Evolutionary conservation across 2,113 vertebrate genomes (phyloP).

Genomic region (Brachypteracias leptosomus): DNA sequence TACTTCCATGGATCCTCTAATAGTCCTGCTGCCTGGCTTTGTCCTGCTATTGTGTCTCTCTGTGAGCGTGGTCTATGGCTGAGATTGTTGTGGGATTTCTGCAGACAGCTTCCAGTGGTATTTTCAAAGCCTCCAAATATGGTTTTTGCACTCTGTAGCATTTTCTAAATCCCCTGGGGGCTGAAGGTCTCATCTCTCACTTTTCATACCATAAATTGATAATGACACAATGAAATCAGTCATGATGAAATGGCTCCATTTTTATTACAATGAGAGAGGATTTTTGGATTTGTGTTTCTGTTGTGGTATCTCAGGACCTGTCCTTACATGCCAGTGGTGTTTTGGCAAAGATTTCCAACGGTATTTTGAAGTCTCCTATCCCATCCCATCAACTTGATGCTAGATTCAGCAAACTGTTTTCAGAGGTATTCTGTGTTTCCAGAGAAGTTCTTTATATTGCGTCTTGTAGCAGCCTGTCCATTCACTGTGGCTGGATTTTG

Average conservation of each 20-base stretch:
- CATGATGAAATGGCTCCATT: conserved; percentile 23
- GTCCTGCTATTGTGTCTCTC: not conserved
- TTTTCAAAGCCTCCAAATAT: not conserved
- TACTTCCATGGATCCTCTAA: not conserved
- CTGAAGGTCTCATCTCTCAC: not conserved
- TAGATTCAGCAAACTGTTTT: not conserved
- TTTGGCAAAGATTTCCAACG: not conserved
- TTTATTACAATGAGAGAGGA: not conserved
- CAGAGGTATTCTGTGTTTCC: not conserved
- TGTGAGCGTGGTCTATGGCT: not conserved
- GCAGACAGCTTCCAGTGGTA: not conserved
- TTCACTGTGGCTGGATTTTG: not conserved
- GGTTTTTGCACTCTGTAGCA: not conserved
- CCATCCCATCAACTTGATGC: not conserved
- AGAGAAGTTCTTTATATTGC: not conserved
- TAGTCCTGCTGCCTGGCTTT: not conserved
- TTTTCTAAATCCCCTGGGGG: not conserved
- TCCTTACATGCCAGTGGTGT: not conserved
- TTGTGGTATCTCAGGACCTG: not conserved
- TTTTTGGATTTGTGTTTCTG: not conserved
- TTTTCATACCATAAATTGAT: conserved; percentile 28
- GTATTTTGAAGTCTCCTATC: not conserved
- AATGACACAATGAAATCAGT: conserved; percentile 37
- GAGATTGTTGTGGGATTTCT: not conserved
- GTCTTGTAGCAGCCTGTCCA: not conserved